Conservation (phyloP, 2,797 vertebrate genomes). For the Glyptemys insculpta region DNA sequence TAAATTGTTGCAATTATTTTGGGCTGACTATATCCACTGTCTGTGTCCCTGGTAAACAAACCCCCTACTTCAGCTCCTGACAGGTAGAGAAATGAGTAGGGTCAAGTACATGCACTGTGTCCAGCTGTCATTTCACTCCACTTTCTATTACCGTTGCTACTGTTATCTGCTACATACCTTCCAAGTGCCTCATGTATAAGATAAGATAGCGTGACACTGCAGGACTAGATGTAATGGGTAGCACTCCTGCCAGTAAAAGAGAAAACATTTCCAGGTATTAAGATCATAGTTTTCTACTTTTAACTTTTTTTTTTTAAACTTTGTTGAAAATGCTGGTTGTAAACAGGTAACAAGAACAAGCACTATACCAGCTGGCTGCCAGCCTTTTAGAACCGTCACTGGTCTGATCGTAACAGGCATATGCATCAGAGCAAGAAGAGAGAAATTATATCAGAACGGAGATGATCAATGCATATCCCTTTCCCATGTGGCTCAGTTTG, state of each 20-base stretch:
- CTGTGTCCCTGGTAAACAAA: fast-evolving
- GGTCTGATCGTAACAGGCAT: background rate
- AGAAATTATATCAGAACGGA: background rate
- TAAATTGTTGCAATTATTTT: background rate
- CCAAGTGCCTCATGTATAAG: background rate
- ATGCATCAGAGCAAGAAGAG: background rate
- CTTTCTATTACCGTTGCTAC: constrained; percentile 22
- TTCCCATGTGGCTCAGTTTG: background rate
- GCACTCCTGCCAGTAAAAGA: constrained; percentile 33
- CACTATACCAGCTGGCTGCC: background rate
- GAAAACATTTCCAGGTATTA: background rate
- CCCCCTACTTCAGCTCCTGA: background rate
- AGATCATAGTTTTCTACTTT: constrained; percentile 1
- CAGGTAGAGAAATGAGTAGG: background rate
- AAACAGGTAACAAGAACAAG: background rate
- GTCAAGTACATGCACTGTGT: fast-evolving
- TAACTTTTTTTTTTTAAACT: background rate
- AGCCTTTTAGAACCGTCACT: background rate
- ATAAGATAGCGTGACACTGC: background rate
- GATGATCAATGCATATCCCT: background rate
- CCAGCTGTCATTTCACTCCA: constrained; percentile 14
- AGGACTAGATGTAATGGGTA: constrained; percentile 39
- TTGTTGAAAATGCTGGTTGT: constrained; percentile 5
- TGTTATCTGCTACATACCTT: constrained; percentile 24
- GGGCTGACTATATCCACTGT: background rate